These are phyloP conservation scores for Galaxias olidus DNA, from an alignment of 2,797 vertebrate genomes.

Conservation along the genomic window DNA sequence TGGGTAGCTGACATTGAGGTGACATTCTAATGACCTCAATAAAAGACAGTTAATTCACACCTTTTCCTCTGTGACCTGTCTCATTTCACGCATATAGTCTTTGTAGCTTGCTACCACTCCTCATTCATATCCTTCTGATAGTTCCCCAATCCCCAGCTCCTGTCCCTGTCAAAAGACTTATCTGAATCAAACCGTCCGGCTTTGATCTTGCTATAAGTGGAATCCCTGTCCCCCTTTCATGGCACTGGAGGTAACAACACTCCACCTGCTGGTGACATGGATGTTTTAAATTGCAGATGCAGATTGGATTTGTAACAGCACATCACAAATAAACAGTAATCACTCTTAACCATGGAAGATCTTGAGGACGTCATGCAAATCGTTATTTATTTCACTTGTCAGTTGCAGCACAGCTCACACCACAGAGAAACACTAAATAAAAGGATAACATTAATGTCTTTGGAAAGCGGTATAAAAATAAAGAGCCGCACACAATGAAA, in stretches of 20 bases:
- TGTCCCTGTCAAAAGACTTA: slow-evolving; percentile 24
- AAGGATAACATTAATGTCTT: slow-evolving; percentile 54
- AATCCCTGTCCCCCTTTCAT: not conserved
- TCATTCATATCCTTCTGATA: slow-evolving; percentile 69
- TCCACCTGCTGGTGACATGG: slow-evolving; percentile 64
- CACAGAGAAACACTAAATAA: slow-evolving; percentile 58
- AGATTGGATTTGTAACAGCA: slow-evolving; percentile 4
- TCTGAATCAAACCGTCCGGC: slow-evolving; percentile 36
- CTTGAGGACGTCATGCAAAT: slow-evolving; percentile 43
- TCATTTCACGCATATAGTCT: slow-evolving; percentile 65
- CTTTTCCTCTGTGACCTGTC: slow-evolving; percentile 50
- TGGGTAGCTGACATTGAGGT: slow-evolving; percentile 62
- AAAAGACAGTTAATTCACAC: slow-evolving; percentile 70
- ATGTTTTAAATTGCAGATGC: slow-evolving; percentile 21
- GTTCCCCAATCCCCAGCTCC: slow-evolving; percentile 42
- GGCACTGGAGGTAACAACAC: slow-evolving; percentile 32
- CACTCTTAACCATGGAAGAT: slow-evolving; percentile 35
- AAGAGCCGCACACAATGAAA: slow-evolving; percentile 30
- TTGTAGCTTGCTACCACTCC: slow-evolving; percentile 54
- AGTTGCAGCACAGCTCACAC: slow-evolving; percentile 50
- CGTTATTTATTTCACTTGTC: slow-evolving; percentile 70
- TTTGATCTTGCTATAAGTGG: slow-evolving; percentile 63
- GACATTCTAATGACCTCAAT: slow-evolving; percentile 73
- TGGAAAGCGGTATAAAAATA: slow-evolving; percentile 58
- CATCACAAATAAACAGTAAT: slow-evolving; percentile 18